Evolutionary conservation across 2,888 invertebrate genomes (phyloP).

Genomic region (Idaea dimidiata): DNA sequence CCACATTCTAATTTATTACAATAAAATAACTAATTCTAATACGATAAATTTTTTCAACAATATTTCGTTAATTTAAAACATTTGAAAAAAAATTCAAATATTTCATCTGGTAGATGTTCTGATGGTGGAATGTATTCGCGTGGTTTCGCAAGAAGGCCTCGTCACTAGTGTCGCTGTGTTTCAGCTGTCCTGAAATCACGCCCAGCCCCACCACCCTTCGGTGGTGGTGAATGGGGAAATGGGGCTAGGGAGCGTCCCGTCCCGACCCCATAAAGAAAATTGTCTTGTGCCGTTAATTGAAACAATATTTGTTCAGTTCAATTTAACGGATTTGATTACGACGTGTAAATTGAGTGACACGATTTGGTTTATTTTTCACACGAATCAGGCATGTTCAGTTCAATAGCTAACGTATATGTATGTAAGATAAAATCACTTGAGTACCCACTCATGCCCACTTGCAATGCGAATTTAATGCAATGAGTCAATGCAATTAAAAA

Average conservation of each 20-base stretch:
- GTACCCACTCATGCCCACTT: background rate
- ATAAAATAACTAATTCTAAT: background rate
- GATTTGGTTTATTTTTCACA: background rate
- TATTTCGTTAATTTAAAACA: background rate
- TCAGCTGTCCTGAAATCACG: conserved; percentile 52
- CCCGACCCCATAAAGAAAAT: conserved; percentile 73
- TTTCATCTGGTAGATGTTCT: conserved; percentile 5
- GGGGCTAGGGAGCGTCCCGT: conserved; percentile 76
- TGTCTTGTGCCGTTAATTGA: conserved; percentile 72
- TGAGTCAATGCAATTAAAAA: too few relatives aligned
- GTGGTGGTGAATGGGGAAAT: conserved; percentile 52
- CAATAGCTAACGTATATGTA: background rate
- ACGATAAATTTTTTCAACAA: background rate
- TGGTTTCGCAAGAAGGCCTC: conserved; percentile 25
- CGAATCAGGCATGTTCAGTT: background rate
- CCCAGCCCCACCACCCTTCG: conserved; percentile 63
- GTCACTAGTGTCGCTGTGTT: conserved; percentile 54
- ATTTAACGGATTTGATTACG: conserved; percentile 43
- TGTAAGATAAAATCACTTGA: background rate
- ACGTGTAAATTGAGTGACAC: conserved; percentile 1
- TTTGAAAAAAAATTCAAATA: conserved; percentile 9
- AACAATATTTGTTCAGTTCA: conserved; percentile 60
- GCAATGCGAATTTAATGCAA: background rate
- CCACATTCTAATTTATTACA: conserved; percentile 16
- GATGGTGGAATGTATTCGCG: conserved; percentile 14